Conservation (phyloP, 2,797 vertebrate species). For the Hylomyscus alleni region DNA sequence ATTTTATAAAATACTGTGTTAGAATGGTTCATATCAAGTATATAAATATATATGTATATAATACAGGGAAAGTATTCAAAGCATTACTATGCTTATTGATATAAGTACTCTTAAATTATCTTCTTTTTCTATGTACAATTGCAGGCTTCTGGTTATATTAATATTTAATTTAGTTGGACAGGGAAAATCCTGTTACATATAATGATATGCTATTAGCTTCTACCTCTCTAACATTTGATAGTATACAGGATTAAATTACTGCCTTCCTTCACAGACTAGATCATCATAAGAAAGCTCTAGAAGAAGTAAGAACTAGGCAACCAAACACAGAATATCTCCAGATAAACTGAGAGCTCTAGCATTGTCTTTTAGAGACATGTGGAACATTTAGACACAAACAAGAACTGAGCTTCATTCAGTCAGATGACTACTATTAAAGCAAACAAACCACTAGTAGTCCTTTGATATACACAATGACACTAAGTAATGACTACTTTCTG, state of each 20-base stretch:
- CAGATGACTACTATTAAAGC: background rate
- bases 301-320: background rate
- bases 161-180: too few relatives aligned
- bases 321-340: background rate
- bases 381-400: background rate
- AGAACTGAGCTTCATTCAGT: background rate
- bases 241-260: background rate
- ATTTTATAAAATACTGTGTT: background rate
- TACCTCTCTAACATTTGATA: background rate
- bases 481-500: background rate
- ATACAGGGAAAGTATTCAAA: background rate
- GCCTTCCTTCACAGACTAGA: constrained; percentile 30
- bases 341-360: background rate
- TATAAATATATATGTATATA: background rate
- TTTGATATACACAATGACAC: background rate
- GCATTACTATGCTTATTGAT: background rate
- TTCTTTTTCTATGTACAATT: background rate
- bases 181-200: too few relatives aligned
- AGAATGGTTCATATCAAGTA: background rate
- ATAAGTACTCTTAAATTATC: background rate
- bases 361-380: background rate
- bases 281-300: background rate
- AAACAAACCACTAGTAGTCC: background rate
- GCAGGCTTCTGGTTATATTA: too few relatives aligned
- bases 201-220: background rate